Percentiles rank a stretch among this genome's conserved stretches.
These are phyloP conservation scores for Phasianus colchicus DNA, from an alignment of 2,113 vertebrate species.

Conservation along the genomic window DNA sequence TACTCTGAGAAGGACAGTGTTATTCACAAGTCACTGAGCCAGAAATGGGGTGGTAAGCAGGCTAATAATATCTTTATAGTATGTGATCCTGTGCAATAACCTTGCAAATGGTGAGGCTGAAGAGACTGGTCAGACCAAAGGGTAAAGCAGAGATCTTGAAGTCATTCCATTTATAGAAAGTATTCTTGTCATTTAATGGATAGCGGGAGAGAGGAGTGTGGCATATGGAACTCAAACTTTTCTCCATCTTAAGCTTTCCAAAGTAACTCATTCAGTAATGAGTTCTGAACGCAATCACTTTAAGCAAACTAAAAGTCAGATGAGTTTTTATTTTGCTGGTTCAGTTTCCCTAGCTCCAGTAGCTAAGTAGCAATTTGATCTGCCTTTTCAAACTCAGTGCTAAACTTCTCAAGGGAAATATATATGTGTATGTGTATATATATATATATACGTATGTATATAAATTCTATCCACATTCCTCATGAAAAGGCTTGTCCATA, in stretches of 20 bases:
- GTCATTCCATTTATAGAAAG: background rate
- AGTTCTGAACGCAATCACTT: slow-evolving; percentile 13
- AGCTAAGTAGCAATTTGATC: slow-evolving; percentile 30
- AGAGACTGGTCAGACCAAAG: background rate
- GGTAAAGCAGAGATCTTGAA: background rate
- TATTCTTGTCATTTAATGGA: accelerated
- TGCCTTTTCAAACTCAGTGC: background rate
- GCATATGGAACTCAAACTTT: background rate
- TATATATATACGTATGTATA: background rate
- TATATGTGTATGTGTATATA: background rate
- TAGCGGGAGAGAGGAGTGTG: background rate
- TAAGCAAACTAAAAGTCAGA: background rate
- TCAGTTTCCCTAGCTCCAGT: slow-evolving; percentile 24
- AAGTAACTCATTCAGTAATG: background rate
- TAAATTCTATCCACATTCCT: background rate
- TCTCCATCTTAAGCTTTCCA: background rate
- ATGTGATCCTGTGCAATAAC: background rate
- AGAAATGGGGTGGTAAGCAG: background rate
- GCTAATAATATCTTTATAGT: background rate
- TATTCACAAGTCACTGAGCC: background rate
- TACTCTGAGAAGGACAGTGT: background rate
- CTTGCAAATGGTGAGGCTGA: background rate
- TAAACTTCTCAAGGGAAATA: slow-evolving; percentile 19
- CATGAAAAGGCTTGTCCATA: background rate
- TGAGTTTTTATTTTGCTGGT: slow-evolving; percentile 46